Evolutionary conservation across 2,888 invertebrate genomes (phyloP), one percentile per base, ranked within the genome.

Genomic region (Pristionchus fissidentatus): DNA sequence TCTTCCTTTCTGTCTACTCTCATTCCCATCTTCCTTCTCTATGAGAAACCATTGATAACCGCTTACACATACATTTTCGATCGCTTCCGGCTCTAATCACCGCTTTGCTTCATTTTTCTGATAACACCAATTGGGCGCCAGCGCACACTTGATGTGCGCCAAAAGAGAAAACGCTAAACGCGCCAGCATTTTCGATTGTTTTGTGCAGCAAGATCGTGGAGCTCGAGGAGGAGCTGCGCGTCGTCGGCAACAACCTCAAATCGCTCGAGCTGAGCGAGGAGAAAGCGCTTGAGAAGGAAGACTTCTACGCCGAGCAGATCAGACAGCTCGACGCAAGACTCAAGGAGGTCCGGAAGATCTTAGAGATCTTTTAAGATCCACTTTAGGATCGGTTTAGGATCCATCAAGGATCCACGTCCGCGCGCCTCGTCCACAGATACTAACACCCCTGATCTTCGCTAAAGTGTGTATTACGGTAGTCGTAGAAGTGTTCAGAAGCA

Each of bases 241-340:
- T 99, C 93, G 98, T 99, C 94, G 98, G 96, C 93, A 99, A 99
- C 96, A 99, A 99, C 95, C 95, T 99, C 95, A 99, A 99, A 94
- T 99, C 98, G 93, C 96, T 99, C 93, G 98, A 99, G 95, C 97
- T 99, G 93, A 97, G 97, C 93, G 98, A 98, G 95, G 97, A 98
- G 94, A 98, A 97, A 96, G 97, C 97, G 92, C 96, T 97, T 93
- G 95, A 96, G 94, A 96, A 96, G 94, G 97, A 97, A 94, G 97
- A 97, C 94, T 95, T 96, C 91, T 96, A 95, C 94, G 96, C 96
- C 93, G 95, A 95, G 93, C 96, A 96, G 94, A 95, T 97, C 93
- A 96, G 96, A 95, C 94, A 95, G 93, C 95, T 97, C 94, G 95
- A 95, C 94, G 95, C 95, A 93, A 95, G 96, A 94, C 95, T 97